A percentile compares a stretch with the other conserved stretches of the same genome.
Evolutionary conservation across 92 coral and sea anemone species (phyloP).

Genomic region (Actinostola sp.): DNA sequence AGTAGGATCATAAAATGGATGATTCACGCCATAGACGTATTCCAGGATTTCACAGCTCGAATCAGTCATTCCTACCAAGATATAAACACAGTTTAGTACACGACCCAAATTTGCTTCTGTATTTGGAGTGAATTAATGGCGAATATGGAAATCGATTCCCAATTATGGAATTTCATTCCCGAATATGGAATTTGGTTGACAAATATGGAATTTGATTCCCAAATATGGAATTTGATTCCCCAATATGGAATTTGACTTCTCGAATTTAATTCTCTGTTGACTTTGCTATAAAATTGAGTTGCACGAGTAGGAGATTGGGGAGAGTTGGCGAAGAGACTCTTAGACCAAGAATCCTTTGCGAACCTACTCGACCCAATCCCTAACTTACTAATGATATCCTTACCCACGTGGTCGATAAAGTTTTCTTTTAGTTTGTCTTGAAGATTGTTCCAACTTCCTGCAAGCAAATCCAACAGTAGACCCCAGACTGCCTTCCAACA

Average conservation of each 20-base stretch:
- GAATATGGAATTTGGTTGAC: too few species aligned
- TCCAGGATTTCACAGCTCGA: slow-evolving; percentile 52
- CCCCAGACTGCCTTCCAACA: slow-evolving; percentile 68
- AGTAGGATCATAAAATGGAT: slow-evolving; percentile 39
- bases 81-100: background rate
- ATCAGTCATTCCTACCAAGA: slow-evolving; percentile 57
- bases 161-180: too few species aligned
- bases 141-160: too few species aligned
- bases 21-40: slow-evolving; percentile 10
- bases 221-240: too few species aligned
- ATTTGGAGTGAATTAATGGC: background rate
- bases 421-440: slow-evolving; percentile 34
- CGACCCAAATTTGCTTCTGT: background rate
- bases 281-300: too few species aligned
- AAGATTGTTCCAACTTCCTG: slow-evolving; percentile 27
- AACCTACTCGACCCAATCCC: too few species aligned
- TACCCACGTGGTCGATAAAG: slow-evolving; percentile 53
- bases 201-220: background rate
- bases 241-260: too few species aligned
- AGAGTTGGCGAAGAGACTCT: too few species aligned
- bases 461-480: slow-evolving; percentile 36
- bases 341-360: background rate
- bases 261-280: too few species aligned
- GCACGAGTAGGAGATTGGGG: too few species aligned
- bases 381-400: too few species aligned